Base-by-base conservation (phyloP, 1,140 invertebrate genomes). In the Drosophila subpulchrella region DNA sequence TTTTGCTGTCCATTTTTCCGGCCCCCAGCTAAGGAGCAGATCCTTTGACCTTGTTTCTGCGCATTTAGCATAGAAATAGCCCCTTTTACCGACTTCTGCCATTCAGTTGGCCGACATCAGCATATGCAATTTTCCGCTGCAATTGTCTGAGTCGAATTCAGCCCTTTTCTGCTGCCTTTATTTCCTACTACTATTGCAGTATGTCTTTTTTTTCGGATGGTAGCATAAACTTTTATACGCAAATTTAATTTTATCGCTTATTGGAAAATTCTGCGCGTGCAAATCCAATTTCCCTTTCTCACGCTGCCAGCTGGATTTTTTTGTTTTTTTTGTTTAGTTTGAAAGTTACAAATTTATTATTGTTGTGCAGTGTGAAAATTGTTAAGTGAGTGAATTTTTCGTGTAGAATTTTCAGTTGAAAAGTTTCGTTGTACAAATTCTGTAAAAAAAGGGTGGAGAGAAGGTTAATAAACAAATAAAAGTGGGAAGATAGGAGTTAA, bases 101-200 rank as follows among this genome's bases (percentile, higher is more conserved):
- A 41, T 41, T 44, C 17, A 38, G 44, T 36, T 70, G 34, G 66
- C 32, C 34, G 50, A 42, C 67, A 56, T 57, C 65, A 72, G 68
- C 68, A 72, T 72, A 72, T 72, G 68, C 65, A 72, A 72, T 72
- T 72, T 71, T 71, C 65, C 47, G 53, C 51, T 58, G 68, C 68
- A 71, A 71, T 71, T 71, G 67, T 71, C 66, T 68, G 50, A 56
- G 32, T 48, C 42, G 48, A 46, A 38, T 46, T 15, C 51, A 38
- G 48, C 32, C 20, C 41, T 55, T 38, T 47, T 56, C 61, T n/a
- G 32, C 12, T 39, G 17, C 17, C 56, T 50, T 56, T 55, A 12
- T 55, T 34, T 6, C 17, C 34, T 70, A 27, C 44, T 47, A 8
- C 51, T 13, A 36, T 27, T 58, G 44, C 44, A 57, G 27, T 36